Base-by-base conservation (phyloP, 1,140 invertebrate species). In the Contarinia nasturtii region DNA sequence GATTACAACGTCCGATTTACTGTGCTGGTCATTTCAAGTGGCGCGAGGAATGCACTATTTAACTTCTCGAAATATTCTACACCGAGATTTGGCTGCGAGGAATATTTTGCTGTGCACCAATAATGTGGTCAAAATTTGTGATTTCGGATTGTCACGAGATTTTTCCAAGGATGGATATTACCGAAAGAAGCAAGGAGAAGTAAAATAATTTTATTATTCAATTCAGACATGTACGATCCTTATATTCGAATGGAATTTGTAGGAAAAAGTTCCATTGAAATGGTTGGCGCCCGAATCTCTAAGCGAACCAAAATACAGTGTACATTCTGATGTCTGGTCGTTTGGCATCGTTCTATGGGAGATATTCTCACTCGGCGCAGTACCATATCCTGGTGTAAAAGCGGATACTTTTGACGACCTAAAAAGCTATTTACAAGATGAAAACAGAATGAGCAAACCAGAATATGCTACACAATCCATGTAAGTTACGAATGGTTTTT, bases 21-120 rank as follows among this genome's bases (percentile, higher is more conserved):
- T 94, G 14, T 80, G 79, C 17, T 96, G 85, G 76, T 76, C 85
- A 1, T 91, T 84, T 55, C 89, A 96, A 69, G 80, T 94, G 2
- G 84, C 89, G 0, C 66, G 82, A 43, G 91, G 90, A 43, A 94
- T 95, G 89, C 84, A 92, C 50, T 94, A 93, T 64, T 71, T 95
- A 4, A 79, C 85, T n/a, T 75, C 72, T 33, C 72, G 80, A 64
- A 86, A 86, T 68, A 74, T 85, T 1, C 55, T 93, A 7, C 91
- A 95, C 62, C 79, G 91, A 19, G 91, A 95, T 70, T 68, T 95
- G 47, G 91, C 91, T 1, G 89, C 91, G 1, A 74, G 92, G 63
- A 95, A 96, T 67, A 79, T 94, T 45, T 67, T 95, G 15, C 67
- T 95, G 4, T 76, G 83, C 0, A 85, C 91, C 34, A 71, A 89